A percentile compares a stretch with the other conserved stretches of the same genome.
Evolutionary conservation across 2,113 vertebrate genomes (phyloP).

Genomic region (Loxodonta africana): DNA sequence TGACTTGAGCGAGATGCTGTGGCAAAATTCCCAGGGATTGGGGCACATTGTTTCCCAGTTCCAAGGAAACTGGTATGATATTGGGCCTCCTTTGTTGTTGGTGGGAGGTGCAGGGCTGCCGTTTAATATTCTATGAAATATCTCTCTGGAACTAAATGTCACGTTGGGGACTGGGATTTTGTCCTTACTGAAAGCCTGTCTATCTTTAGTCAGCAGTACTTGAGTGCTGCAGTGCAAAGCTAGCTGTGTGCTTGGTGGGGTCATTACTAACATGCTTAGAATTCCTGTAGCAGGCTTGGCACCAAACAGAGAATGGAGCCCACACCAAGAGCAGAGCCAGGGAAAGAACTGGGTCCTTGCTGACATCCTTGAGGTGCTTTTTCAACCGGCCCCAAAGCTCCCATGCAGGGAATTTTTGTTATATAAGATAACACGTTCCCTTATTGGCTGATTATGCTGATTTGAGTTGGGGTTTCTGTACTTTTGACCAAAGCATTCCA

Average conservation of each 20-base stretch:
- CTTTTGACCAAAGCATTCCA: background rate
- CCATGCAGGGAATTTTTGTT: background rate
- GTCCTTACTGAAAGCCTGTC: background rate
- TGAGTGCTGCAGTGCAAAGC: constrained; percentile 8
- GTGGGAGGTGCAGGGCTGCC: background rate
- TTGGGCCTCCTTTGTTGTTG: background rate
- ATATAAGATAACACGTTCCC: background rate
- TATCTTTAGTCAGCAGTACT: background rate
- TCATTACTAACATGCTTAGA: constrained; percentile 61
- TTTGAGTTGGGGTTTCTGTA: background rate
- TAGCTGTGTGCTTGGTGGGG: constrained; percentile 55
- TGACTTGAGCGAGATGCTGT: background rate
- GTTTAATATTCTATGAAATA: background rate
- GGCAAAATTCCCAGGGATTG: background rate
- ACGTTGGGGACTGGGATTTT: background rate
- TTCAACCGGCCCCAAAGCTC: background rate
- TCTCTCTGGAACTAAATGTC: background rate
- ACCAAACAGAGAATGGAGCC: constrained; percentile 9
- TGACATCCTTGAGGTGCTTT: background rate
- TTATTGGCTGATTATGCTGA: background rate
- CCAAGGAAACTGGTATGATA: background rate
- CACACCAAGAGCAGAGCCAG: background rate
- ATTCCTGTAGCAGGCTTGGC: constrained; percentile 48
- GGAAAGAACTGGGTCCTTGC: background rate
- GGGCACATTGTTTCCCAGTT: background rate